phyloP scores from a whole-genome alignment of 1,140 invertebrate genomes.

The Triops cancriformis region DNA sequence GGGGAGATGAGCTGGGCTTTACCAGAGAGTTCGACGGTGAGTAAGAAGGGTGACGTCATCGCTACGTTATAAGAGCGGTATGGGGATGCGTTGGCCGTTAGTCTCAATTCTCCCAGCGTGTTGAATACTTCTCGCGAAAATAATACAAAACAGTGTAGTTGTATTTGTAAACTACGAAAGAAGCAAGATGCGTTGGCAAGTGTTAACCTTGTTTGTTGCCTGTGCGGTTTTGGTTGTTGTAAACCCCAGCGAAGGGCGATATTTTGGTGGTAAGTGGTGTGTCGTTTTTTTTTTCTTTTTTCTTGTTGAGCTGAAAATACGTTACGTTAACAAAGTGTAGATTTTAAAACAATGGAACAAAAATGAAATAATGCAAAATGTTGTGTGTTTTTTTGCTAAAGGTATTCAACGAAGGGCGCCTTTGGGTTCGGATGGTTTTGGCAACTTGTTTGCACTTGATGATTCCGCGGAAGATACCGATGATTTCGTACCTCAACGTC shows the following conservation, averaged over 20 bases:
- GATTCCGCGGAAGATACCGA: neutral
- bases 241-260: neutral
- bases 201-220: neutral
- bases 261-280: neutral
- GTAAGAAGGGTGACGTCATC: neutral
- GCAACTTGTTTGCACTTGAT: neutral
- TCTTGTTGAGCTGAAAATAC: no score
- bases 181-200: neutral
- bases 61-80: neutral
- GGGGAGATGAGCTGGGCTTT: neutral
- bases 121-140: neutral
- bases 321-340: no score
- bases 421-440: neutral
- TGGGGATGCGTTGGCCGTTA: neutral
- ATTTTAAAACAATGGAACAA: no score
- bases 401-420: neutral
- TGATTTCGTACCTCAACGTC: neutral
- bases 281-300: no score
- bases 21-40: neutral
- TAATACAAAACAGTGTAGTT: neutral
- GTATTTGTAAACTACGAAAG: neutral
- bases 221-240: neutral
- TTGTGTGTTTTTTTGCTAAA: no score
- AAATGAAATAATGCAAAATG: no score
- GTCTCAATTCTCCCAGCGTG: neutral